These are phyloP conservation scores for Sitophilus oryzae DNA, from an alignment of 1,140 invertebrate species.

Conservation along the genomic window DNA sequence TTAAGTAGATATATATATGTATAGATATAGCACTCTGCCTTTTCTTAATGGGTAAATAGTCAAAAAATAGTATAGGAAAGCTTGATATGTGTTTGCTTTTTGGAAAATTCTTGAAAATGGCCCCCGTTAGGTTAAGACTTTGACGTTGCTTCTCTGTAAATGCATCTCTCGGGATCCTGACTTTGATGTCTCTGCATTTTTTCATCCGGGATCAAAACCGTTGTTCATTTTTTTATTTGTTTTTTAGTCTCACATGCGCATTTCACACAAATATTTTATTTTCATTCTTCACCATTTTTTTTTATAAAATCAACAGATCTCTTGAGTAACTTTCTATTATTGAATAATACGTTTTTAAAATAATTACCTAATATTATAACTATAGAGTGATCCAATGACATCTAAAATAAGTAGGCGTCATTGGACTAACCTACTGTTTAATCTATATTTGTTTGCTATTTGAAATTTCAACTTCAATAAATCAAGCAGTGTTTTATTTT, in stretches of 20 bases:
- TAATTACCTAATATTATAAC: too few relatives aligned
- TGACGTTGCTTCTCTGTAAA: not conserved
- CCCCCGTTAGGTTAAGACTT: slow-evolving; percentile 3
- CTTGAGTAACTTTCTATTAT: too few relatives aligned
- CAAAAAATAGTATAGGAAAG: slow-evolving; percentile 14
- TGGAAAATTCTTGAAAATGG: slow-evolving; percentile 4
- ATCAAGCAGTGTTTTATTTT: too few relatives aligned
- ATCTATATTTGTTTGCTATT: too few relatives aligned
- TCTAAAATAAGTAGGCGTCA: too few relatives aligned
- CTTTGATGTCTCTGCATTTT: not conserved
- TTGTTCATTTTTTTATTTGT: slow-evolving; percentile 3
- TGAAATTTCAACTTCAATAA: too few relatives aligned
- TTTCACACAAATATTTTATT: not conserved
- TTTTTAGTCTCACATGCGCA: not conserved
- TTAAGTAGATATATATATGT: slow-evolving; percentile 1
- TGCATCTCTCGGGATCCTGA: not conserved
- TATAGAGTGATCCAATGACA: too few relatives aligned
- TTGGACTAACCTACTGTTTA: too few relatives aligned
- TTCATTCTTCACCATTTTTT: too few relatives aligned
- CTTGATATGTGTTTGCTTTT: slow-evolving; percentile 9
- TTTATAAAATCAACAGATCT: too few relatives aligned
- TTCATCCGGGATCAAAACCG: slow-evolving; percentile 16
- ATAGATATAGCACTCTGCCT: slow-evolving; percentile 2
- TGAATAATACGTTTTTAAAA: too few relatives aligned
- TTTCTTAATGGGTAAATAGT: slow-evolving; percentile 8